phyloP scores from a whole-genome alignment of 2,113 vertebrate species.

The Psettodes erumei region DNA sequence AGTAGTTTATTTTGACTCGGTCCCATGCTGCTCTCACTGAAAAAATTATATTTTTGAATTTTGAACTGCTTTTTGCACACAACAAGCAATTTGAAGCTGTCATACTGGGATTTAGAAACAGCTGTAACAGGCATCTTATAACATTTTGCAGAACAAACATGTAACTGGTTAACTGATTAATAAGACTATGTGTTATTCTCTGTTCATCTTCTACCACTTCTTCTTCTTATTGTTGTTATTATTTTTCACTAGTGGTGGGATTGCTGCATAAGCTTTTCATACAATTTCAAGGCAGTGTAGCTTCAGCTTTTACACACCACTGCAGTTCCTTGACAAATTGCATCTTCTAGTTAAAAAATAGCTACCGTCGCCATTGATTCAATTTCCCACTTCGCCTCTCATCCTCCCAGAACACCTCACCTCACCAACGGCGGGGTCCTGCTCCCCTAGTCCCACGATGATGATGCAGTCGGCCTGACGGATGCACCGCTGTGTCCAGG shows the following conservation, averaged over 20 bases:
- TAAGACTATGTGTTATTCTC: too few species aligned
- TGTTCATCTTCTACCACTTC: too few species aligned
- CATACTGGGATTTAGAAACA: too few species aligned
- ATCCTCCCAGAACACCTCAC: slow-evolving; percentile 70
- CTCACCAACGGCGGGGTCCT: slow-evolving; percentile 92
- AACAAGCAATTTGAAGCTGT: not conserved
- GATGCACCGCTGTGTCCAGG: slow-evolving; percentile 96
- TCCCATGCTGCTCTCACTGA: too few species aligned
- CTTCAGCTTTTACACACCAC: too few species aligned
- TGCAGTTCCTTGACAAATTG: too few species aligned
- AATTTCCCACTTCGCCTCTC: not conserved
- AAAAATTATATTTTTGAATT: not conserved
- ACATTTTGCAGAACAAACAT: not conserved
- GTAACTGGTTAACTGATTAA: too few species aligned
- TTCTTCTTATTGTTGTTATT: too few species aligned
- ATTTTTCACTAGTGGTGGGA: too few species aligned
- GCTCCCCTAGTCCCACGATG: slow-evolving; percentile 94
- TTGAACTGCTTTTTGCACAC: not conserved
- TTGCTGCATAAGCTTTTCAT: too few species aligned
- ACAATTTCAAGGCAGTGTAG: too few species aligned
- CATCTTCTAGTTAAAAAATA: too few species aligned
- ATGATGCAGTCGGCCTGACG: slow-evolving; percentile 95
- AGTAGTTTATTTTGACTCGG: not conserved
- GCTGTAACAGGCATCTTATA: not conserved
- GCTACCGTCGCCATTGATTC: not conserved